A percentile compares a stretch with the other conserved stretches of the same genome.
These are phyloP conservation scores for Podarcis muralis DNA, from an alignment of 2,113 vertebrate genomes.

Conservation along the genomic window DNA sequence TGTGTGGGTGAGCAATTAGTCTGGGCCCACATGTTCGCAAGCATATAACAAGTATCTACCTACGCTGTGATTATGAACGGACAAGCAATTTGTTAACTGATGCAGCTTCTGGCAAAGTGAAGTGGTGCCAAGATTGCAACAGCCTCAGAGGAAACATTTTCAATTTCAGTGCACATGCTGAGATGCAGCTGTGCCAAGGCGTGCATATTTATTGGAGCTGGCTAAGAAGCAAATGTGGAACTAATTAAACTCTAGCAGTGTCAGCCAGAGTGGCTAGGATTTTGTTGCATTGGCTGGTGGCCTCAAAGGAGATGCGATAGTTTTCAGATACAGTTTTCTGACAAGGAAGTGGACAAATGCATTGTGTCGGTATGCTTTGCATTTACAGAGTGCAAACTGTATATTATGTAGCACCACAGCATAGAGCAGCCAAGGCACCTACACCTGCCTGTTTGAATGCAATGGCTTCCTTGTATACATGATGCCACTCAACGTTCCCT, in stretches of 20 bases:
- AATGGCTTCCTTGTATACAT: background rate
- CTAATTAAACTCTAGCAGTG: slow-evolving; percentile 73
- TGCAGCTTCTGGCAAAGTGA: slow-evolving; percentile 73
- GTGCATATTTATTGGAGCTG: slow-evolving; percentile 78
- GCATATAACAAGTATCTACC: slow-evolving; percentile 32
- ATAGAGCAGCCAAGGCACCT: slow-evolving; percentile 6
- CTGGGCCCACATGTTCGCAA: slow-evolving; percentile 50
- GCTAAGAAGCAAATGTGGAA: slow-evolving; percentile 74
- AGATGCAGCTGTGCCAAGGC: slow-evolving; percentile 79
- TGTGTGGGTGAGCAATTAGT: slow-evolving; percentile 24
- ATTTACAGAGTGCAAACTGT: slow-evolving; percentile 9
- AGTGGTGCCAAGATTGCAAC: slow-evolving; percentile 71
- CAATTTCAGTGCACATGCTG: slow-evolving; percentile 78
- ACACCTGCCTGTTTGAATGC: background rate
- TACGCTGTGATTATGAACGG: slow-evolving; percentile 60
- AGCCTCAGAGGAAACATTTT: slow-evolving; percentile 76
- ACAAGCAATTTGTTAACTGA: slow-evolving; percentile 71
- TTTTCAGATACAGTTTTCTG: slow-evolving; percentile 48
- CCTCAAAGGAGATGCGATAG: slow-evolving; percentile 46
- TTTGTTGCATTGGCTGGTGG: slow-evolving; percentile 47
- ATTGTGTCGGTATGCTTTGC: slow-evolving; percentile 34
- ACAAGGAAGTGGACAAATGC: slow-evolving; percentile 57
- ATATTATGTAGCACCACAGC: background rate
- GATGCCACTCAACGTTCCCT: rapidly evolving
- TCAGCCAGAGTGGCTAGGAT: slow-evolving; percentile 61